Evolutionary conservation across 1,140 invertebrate species (phyloP).

Genomic region (Rhagoletis zephyria): DNA sequence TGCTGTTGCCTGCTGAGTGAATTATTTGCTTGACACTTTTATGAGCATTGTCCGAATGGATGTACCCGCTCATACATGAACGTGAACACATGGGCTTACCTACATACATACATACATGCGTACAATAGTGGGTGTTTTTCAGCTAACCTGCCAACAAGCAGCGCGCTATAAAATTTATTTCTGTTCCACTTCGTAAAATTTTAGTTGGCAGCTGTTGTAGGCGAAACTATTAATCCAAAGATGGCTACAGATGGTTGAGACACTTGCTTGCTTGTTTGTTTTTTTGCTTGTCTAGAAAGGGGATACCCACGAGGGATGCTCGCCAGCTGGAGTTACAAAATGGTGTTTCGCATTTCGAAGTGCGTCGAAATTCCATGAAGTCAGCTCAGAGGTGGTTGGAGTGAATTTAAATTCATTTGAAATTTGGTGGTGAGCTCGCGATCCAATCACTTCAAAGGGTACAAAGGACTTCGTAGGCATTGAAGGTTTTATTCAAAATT

Average conservation of each 20-base stretch:
- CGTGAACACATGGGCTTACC: neutral
- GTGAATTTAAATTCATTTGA: too few relatives aligned
- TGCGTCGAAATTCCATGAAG: too few relatives aligned
- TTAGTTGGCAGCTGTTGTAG: neutral
- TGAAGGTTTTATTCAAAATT: too few relatives aligned
- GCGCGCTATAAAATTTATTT: neutral
- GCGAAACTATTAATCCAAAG: neutral
- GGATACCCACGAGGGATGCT: too few relatives aligned
- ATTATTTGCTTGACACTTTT: constrained; percentile 29
- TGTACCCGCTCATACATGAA: neutral
- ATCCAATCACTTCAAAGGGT: too few relatives aligned
- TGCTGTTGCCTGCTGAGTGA: constrained; percentile 3
- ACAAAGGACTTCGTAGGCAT: too few relatives aligned
- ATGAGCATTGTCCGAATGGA: neutral
- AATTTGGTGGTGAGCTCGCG: too few relatives aligned
- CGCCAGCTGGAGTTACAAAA: too few relatives aligned
- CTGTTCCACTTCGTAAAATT: neutral
- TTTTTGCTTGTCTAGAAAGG: too few relatives aligned
- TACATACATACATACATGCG: neutral
- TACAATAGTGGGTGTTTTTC: neutral
- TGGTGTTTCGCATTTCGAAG: too few relatives aligned
- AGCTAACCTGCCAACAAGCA: neutral
- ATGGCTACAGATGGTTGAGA: neutral
- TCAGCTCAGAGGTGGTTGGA: too few relatives aligned
- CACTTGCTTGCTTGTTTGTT: neutral